Percentiles rank a stretch among this genome's conserved stretches.
Conservation (phyloP, 2,888 invertebrate species). For the Diarsia rubi region DNA sequence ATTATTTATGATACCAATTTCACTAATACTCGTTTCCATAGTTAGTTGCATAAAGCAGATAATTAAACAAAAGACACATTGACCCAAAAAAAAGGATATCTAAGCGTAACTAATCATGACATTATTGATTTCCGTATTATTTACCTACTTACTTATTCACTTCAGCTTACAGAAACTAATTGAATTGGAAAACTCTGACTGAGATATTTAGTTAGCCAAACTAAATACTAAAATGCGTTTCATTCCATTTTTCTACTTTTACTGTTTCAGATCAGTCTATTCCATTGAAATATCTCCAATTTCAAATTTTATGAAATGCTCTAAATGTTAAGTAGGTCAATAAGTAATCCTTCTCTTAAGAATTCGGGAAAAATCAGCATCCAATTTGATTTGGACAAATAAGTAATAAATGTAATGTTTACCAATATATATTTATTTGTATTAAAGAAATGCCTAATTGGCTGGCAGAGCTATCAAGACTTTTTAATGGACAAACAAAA, state of each 20-base stretch:
- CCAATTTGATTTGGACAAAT: neutral
- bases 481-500: neutral
- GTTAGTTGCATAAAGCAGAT: slow-evolving; percentile 25
- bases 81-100: slow-evolving; percentile 17
- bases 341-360: neutral
- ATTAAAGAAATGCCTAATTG: neutral
- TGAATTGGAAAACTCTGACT: neutral
- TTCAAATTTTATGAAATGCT: neutral
- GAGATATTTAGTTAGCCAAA: neutral
- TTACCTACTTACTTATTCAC: neutral
- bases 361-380: neutral
- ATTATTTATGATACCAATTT: slow-evolving; percentile 38
- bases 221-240: neutral
- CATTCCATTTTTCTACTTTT: neutral
- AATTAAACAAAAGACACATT: slow-evolving; percentile 34
- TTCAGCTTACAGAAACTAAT: neutral
- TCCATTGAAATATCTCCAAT: neutral
- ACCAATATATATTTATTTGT: too few species aligned
- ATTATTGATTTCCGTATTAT: slow-evolving; percentile 12
- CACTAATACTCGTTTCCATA: neutral
- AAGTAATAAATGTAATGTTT: too few species aligned
- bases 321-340: neutral
- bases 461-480: neutral
- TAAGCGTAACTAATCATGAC: slow-evolving; percentile 2
- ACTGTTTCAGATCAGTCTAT: neutral